phyloP scores from a whole-genome alignment of 2,113 vertebrate species.

The Bubo bubo region DNA sequence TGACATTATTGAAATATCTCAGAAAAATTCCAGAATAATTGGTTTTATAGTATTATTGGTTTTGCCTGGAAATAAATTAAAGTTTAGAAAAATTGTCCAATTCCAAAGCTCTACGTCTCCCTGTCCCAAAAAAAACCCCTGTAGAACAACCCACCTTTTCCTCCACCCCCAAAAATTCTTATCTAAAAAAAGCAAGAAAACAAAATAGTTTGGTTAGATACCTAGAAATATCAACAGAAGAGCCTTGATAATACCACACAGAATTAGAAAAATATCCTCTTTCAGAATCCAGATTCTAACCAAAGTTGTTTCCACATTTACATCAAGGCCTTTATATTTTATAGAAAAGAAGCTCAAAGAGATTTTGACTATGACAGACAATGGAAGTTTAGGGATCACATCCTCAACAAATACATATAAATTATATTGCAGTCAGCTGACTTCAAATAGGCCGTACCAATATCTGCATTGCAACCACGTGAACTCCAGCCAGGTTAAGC shows the following conservation, averaged over 20 bases:
- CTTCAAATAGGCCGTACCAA: background rate
- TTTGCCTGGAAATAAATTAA: background rate
- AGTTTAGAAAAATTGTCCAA: background rate
- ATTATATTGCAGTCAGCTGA: background rate
- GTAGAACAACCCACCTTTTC: background rate
- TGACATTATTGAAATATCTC: background rate
- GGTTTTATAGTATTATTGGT: background rate
- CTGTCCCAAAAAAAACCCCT: background rate
- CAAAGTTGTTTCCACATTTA: background rate
- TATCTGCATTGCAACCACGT: fast-evolving
- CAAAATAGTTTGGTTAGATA: background rate
- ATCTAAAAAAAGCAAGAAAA: background rate
- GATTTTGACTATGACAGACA: background rate
- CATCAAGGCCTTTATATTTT: background rate
- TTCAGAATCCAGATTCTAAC: background rate
- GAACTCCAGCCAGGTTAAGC: background rate
- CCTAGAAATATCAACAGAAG: background rate
- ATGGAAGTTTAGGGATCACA: background rate
- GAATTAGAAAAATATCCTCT: background rate
- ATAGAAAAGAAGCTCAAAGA: background rate
- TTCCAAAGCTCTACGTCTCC: background rate
- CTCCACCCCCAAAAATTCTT: background rate
- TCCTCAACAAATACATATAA: background rate
- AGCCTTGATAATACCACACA: background rate
- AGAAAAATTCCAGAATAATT: background rate